Evolutionary conservation across 2,797 vertebrate genomes (phyloP).

Genomic region (Thripadectes ignobilis): DNA sequence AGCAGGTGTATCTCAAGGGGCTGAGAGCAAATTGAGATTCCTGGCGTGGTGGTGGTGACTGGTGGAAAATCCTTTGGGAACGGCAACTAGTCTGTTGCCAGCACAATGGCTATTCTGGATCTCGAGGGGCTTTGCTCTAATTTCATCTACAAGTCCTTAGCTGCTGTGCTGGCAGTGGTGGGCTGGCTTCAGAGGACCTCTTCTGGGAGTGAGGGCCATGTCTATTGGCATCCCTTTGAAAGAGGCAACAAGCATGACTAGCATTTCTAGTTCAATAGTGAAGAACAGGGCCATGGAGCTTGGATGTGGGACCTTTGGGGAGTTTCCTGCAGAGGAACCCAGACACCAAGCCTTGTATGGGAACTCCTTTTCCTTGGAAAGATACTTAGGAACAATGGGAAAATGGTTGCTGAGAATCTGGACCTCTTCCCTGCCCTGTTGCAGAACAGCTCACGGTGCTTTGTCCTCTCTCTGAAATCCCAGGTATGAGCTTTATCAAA

Average conservation of each 20-base stretch:
- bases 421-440: background rate
- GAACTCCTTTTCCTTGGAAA: background rate
- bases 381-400: background rate
- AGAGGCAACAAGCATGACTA: background rate
- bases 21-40: background rate
- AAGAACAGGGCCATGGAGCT: background rate
- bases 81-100: background rate
- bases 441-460: background rate
- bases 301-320: background rate
- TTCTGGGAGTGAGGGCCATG: rapidly evolving
- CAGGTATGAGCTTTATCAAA: background rate
- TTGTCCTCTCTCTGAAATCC: background rate
- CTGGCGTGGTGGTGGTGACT: background rate
- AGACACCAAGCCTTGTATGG: background rate
- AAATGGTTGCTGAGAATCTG: background rate
- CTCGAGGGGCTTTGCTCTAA: background rate
- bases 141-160: background rate
- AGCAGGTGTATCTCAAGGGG: background rate
- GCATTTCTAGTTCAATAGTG: background rate
- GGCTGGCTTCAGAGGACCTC: background rate
- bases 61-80: background rate
- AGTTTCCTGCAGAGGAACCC: background rate
- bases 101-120: background rate
- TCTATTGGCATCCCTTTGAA: background rate
- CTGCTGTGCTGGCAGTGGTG: background rate